A percentile compares a stretch with the other conserved stretches of the same genome.
phyloP scores from a whole-genome alignment of 2,888 invertebrate genomes.

The Athalia circularis region DNA sequence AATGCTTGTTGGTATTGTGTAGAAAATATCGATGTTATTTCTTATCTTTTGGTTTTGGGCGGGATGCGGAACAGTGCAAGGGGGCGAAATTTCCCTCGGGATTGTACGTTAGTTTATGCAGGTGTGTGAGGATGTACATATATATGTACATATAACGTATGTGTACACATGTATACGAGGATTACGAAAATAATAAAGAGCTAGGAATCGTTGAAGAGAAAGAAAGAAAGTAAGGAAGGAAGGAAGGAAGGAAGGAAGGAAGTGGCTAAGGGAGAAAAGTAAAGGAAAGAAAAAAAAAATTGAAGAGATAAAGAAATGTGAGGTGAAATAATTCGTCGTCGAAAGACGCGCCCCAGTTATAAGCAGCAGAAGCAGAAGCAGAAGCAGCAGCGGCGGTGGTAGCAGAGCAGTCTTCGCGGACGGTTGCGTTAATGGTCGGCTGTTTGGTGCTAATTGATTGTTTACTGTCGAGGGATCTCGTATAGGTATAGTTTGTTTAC shows the following conservation, averaged over 20 bases:
- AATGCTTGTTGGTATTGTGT: too few species aligned
- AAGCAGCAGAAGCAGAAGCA: slow-evolving; percentile 58
- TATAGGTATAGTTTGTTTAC: slow-evolving; percentile 39
- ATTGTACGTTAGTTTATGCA: background rate
- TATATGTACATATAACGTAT: too few species aligned
- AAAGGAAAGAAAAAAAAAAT: background rate
- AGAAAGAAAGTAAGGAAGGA: slow-evolving; percentile 11
- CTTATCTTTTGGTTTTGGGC: too few species aligned
- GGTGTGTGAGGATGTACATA: too few species aligned
- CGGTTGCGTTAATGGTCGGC: slow-evolving; percentile 35
- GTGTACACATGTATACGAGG: too few species aligned
- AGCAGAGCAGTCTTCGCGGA: slow-evolving; percentile 46
- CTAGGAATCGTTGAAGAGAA: background rate
- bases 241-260: slow-evolving; percentile 11
- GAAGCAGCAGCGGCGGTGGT: slow-evolving; percentile 51
- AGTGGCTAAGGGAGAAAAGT: background rate
- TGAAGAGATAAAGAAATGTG: slow-evolving; percentile 35
- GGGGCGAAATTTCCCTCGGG: slow-evolving; percentile 37
- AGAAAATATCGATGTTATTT: too few species aligned
- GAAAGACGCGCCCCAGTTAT: background rate
- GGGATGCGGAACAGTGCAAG: too few species aligned
- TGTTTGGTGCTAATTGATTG: slow-evolving; percentile 45
- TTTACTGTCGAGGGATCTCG: slow-evolving; percentile 37
- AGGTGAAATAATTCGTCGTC: too few species aligned
- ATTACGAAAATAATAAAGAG: background rate